Evolutionary conservation across 2,113 vertebrate species (phyloP), one percentile per base, ranked within the genome.

Genomic region (Sterrhoptilus dennistouni): DNA sequence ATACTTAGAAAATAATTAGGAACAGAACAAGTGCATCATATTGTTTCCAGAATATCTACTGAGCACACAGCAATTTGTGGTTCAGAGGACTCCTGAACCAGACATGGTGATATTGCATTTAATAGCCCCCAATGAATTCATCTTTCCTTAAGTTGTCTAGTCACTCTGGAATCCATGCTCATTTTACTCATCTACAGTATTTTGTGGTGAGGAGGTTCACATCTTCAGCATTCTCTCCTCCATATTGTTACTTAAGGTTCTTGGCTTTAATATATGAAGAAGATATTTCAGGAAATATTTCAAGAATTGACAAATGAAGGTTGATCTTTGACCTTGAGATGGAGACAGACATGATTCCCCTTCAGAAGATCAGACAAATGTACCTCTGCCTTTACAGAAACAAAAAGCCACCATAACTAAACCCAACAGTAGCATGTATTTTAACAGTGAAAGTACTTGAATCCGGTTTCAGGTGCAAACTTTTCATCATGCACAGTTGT

Each of bases 51-150:
- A 95, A 86, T 75, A 90, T 89, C 68, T 83, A 80, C 31, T 0
- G 1, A 90, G 54, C 44, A 86, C 13, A 36, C 12, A 60, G 47
- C 14, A 92, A 80, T 93, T 83, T 86, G 89, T 86, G 64, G 83
- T 89, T 95, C 64, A 70, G 47, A 96, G 71, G 40, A 93, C 72
- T 93, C 86, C 52, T 77, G 60, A 90, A 78, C 59, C 83, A 95
- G 92, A 86, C 47, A 66, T 35, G 16, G 33, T 59, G 59, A 90
- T 83, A 86, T 89, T 92, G 60, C 38, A 70, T 81, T 59, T 89
- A 89, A 86, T 59, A 89, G 64, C 8, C 60, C 57, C 79, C 94
- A 74, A 35, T 59, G 47, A 83, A 74, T 83, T 65, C 3, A 86
- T 54, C 47, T 74, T 93, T 92, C 88, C 80, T 88, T 66, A 83